phyloP scores from a whole-genome alignment of 2,888 invertebrate species.

The Diaprepes abbreviatus region DNA sequence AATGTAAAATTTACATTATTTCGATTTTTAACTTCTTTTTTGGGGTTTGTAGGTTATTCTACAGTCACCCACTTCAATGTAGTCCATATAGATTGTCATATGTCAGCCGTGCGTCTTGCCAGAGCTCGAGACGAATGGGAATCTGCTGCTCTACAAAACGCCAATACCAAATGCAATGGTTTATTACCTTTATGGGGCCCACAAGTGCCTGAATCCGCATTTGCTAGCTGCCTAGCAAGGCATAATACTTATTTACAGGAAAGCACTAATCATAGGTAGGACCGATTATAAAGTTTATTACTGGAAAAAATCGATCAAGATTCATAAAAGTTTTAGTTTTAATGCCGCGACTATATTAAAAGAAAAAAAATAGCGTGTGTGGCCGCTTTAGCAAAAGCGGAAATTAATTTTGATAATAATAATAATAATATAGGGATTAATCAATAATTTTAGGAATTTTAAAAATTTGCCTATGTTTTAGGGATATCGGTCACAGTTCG shows the following conservation, averaged over 20 bases:
- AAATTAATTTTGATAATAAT: too few species aligned
- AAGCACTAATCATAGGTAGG: constrained; percentile 76
- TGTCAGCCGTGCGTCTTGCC: constrained; percentile 87
- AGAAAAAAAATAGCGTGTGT: too few species aligned
- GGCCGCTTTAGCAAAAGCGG: too few species aligned
- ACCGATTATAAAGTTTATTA: too few species aligned
- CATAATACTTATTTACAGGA: constrained; percentile 89
- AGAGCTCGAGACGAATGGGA: constrained; percentile 94
- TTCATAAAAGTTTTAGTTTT: too few species aligned
- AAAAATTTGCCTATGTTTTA: constrained; percentile 51
- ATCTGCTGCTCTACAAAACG: constrained; percentile 96
- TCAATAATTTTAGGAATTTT: too few species aligned
- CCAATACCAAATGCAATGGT: constrained; percentile 97
- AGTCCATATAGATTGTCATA: constrained; percentile 98
- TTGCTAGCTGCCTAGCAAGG: constrained; percentile 92
- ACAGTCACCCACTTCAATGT: constrained; percentile 99
- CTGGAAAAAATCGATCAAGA: too few species aligned
- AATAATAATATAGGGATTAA: too few species aligned
- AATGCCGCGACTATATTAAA: too few species aligned
- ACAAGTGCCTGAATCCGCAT: constrained; percentile 91
- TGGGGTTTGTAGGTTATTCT: constrained; percentile 74
- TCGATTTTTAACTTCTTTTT: too few species aligned
- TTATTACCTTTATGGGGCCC: constrained; percentile 97
- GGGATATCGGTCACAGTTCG: constrained; percentile 84
- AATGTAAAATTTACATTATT: too few species aligned